phyloP scores from a whole-genome alignment of 2,113 vertebrate species.

The Oreochromis tanganicae region DNA sequence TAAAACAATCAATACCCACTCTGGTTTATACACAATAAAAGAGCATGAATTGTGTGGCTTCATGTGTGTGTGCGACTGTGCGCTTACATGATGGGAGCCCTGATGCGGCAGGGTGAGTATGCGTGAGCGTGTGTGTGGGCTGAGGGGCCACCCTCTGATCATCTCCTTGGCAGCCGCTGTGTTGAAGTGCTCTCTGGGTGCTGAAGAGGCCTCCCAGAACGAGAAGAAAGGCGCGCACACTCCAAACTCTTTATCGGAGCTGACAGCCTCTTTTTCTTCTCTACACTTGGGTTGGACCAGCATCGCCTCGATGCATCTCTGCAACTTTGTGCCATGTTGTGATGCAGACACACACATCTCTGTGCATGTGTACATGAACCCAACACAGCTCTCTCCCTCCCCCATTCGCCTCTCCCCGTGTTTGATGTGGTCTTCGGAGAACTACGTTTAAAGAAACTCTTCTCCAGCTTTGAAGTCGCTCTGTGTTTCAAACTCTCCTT shows the following conservation, averaged over 20 bases:
- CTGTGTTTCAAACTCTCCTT: conserved; percentile 53
- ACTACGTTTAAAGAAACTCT: conserved; percentile 69
- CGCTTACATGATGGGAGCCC: conserved; percentile 14
- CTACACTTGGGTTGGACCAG: conserved; percentile 22
- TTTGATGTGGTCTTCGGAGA: conserved; percentile 78
- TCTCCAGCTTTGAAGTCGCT: conserved; percentile 70
- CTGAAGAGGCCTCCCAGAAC: conserved; percentile 50
- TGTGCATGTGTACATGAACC: background rate
- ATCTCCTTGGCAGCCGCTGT: conserved; percentile 61
- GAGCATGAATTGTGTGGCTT: conserved; percentile 3
- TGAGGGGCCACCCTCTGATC: conserved; percentile 61
- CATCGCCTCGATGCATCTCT: conserved; percentile 54
- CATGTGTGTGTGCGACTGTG: background rate
- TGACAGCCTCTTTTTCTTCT: conserved; percentile 57
- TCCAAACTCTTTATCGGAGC: conserved; percentile 55
- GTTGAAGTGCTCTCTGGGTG: conserved; percentile 60
- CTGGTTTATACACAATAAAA: conserved; percentile 25
- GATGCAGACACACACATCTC: background rate
- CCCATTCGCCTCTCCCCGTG: conserved; percentile 17
- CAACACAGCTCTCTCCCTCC: background rate
- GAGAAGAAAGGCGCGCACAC: conserved; percentile 29
- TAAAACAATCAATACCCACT: conserved; percentile 69
- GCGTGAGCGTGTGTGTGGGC: conserved; percentile 69
- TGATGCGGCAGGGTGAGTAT: conserved; percentile 49
- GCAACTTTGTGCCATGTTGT: conserved; percentile 23